Base-by-base conservation (phyloP, 2,888 invertebrate species). In the Drosophila birchii region DNA sequence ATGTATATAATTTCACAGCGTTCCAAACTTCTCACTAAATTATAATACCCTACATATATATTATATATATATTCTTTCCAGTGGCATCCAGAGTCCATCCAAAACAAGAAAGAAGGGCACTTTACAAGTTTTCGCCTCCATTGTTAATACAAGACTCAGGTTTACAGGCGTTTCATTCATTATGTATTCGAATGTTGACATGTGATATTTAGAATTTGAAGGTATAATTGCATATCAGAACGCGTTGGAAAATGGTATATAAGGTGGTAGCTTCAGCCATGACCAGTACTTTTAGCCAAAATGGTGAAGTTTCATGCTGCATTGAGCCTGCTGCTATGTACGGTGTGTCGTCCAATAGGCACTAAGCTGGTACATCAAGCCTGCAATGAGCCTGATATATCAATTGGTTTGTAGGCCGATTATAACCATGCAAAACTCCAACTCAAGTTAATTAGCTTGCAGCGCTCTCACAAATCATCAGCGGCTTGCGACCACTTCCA, bases 401-500 rank as follows among this genome's bases (percentile, higher is more conserved):
- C 90, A 16, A 85, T 87, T 69, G 91, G 91, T 70, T 36, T 1
- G 60, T 69, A 23, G 14, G 14, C 2, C 5, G 11, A 3, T 20
- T 7, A n/a, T 20, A 14, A 51, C 12, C 18, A 11, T 36, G 12
- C 3, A 7, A 7, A 44, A 26, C 5, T 11, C 1, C 2, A 20
- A 5, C 4, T 34, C 6, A 32, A 32, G 1, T 34, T 43, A 12
- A 20, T 49, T 14, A 45, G 32, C 34, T n/a, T 74, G 9, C 58
- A 92, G 92, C 91, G 1, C 85, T 92, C 18, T 87, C 91, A 3
- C 90, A 92, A 78, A 92, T 91, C 32, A 87, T 92, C 16, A 91
- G 89, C 60, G 91, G 91, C 0, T 71, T 92, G 16, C 80, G 83
- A 47, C 92, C 91, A 12, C 79, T 82, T 0, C 89, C 88, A 26